phyloP scores from a whole-genome alignment of 2,113 vertebrate genomes.

The Cricetomys ansorgei region DNA sequence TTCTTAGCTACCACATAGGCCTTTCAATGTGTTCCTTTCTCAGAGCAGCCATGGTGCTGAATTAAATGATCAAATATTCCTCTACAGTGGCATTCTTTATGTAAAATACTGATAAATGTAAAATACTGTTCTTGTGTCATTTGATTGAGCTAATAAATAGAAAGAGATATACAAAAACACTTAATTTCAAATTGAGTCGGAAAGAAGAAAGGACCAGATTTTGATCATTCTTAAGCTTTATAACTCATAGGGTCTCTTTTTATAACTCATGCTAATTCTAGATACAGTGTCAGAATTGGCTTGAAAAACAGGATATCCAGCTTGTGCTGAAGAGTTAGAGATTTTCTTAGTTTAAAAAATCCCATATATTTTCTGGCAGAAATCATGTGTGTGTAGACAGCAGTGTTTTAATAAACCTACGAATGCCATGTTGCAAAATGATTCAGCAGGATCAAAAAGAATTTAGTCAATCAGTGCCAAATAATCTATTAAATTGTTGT shows the following conservation, averaged over 20 bases:
- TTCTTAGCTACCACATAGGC: no score
- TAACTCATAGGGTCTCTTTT: background rate
- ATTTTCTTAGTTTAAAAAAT: background rate
- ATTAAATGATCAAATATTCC: no score
- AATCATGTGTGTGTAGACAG: background rate
- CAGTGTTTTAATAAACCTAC: background rate
- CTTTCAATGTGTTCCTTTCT: no score
- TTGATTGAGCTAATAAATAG: background rate
- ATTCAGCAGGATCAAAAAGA: background rate
- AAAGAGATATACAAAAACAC: accelerated
- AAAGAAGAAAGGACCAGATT: background rate
- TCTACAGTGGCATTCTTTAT: background rate
- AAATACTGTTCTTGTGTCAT: background rate
- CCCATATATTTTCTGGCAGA: background rate
- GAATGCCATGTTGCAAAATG: background rate
- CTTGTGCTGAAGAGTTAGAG: background rate
- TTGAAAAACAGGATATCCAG: background rate
- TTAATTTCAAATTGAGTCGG: background rate
- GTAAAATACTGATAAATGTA: accelerated
- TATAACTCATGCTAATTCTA: background rate
- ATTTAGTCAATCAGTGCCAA: background rate
- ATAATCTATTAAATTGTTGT: background rate
- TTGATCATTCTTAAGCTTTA: background rate
- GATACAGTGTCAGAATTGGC: background rate
- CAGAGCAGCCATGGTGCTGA: no score